Conservation (phyloP, 2,797 vertebrate species). For the Lemur catta region DNA sequence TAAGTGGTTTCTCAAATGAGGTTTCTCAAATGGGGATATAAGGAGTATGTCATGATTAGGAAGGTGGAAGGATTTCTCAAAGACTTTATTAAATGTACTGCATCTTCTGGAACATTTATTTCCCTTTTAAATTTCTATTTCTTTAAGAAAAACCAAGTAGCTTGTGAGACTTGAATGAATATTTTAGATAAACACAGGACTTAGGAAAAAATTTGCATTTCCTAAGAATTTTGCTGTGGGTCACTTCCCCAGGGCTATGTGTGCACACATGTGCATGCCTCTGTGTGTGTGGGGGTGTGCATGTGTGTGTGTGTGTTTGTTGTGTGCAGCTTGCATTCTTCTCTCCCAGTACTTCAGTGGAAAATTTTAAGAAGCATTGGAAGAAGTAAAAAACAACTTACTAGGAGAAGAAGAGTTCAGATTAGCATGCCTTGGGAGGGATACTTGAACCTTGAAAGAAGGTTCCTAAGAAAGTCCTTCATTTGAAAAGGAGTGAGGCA, state of each 20-base stretch:
- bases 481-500: constrained; percentile 3
- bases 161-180: constrained; percentile 20
- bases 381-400: constrained; percentile 12
- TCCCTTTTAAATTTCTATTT: constrained; percentile 33
- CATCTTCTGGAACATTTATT: constrained; percentile 2
- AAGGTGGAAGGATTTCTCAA: background rate
- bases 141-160: constrained; percentile 11
- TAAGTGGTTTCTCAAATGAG: background rate
- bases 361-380: constrained; percentile 5
- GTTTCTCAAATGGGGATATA: background rate
- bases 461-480: background rate
- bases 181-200: constrained; percentile 25
- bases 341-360: background rate
- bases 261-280: background rate
- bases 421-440: background rate
- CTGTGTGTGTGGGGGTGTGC: background rate
- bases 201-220: constrained; percentile 44
- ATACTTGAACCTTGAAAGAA: background rate
- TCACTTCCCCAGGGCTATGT: background rate
- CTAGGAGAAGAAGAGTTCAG: background rate
- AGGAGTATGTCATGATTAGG: background rate
- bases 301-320: background rate
- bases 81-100: background rate
- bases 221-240: background rate
- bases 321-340: background rate